A percentile compares a stretch with the other conserved stretches of the same genome.
These are phyloP conservation scores for Tetraneura akinire DNA, from an alignment of 1,140 invertebrate genomes.

Conservation along the genomic window DNA sequence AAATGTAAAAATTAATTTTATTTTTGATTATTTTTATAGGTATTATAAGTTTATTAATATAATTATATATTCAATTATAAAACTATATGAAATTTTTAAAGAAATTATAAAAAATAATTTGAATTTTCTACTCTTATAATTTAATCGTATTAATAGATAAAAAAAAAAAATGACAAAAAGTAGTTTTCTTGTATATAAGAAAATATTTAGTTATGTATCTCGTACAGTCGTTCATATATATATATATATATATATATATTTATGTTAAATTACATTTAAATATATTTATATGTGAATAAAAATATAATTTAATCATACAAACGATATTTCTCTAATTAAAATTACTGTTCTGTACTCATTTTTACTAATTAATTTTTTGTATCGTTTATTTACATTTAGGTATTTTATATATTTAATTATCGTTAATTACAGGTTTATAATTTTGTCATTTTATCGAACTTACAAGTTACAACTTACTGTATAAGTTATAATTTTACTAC, in stretches of 20 bases:
- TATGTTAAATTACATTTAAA: background rate
- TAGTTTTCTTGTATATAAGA: no score
- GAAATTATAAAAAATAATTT: no score
- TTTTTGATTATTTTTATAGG: no score
- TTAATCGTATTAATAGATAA: no score
- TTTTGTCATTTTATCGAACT: background rate
- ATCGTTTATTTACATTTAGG: background rate
- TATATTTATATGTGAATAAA: background rate
- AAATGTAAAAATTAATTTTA: no score
- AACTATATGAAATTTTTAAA: no score
- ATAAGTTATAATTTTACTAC: no score
- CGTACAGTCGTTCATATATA: background rate
- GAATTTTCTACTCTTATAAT: no score
- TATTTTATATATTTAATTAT: background rate
- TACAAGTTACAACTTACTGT: no score
- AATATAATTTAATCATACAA: background rate
- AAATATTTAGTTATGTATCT: background rate
- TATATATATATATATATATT: background rate
- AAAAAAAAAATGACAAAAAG: no score
- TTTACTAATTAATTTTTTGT: background rate
- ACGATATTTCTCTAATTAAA: background rate
- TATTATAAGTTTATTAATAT: no score
- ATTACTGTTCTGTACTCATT: background rate
- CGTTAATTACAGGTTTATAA: background rate
- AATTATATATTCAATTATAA: no score